Conservation (phyloP, 2,113 vertebrate genomes). For the Neolamprologus modestus region DNA sequence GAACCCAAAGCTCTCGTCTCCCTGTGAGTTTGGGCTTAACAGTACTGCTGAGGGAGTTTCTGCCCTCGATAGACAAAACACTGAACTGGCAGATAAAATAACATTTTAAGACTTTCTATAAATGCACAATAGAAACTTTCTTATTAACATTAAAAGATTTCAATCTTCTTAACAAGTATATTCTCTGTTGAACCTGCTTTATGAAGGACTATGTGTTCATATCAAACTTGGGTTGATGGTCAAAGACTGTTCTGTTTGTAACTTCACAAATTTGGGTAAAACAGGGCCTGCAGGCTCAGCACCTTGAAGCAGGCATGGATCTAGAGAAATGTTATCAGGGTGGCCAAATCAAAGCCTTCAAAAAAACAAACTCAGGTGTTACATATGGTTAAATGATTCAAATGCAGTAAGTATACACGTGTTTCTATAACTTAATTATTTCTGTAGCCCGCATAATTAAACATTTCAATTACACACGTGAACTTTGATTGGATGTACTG, state of each 20-base stretch:
- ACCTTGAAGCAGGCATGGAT: rapidly evolving
- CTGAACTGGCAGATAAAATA: not conserved
- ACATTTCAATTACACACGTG: not conserved
- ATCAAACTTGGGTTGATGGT: not conserved
- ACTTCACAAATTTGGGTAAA: not conserved
- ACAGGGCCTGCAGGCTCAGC: not conserved
- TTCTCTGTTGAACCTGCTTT: not conserved
- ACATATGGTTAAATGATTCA: not conserved
- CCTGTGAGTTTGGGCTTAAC: not conserved
- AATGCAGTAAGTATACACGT: not conserved
- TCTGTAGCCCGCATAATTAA: not conserved
- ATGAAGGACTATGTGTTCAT: not conserved
- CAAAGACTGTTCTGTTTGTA: not conserved
- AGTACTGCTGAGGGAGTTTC: not conserved
- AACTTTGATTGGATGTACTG: not conserved
- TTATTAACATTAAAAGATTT: not conserved
- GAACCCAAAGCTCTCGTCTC: not conserved
- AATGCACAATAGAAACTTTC: not conserved
- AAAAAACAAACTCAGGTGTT: not conserved
- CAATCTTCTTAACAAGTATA: not conserved
- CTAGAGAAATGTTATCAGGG: not conserved
- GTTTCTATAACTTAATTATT: not conserved
- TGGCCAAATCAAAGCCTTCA: not conserved
- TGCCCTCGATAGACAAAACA: not conserved
- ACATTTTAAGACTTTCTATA: not conserved